Conservation (phyloP, 2,113 vertebrate genomes). For the Romanogobio albipinnatus region DNA sequence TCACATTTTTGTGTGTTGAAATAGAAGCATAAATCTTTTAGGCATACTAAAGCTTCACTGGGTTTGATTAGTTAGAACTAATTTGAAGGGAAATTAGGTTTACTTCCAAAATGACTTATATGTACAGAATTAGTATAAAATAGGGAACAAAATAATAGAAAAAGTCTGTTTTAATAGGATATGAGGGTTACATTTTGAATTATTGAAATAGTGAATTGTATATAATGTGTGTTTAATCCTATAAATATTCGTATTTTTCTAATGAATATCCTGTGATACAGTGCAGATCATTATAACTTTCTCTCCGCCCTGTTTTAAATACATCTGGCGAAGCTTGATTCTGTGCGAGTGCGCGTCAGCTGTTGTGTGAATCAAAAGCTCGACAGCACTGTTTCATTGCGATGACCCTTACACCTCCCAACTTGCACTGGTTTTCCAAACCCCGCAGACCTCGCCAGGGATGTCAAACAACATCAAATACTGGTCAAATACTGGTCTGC, state of each 20-base stretch:
- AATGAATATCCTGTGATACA: background rate
- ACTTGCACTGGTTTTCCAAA: constrained; percentile 3
- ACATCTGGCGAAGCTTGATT: constrained; percentile 8
- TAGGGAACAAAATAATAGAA: no score
- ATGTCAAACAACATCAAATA: constrained; percentile 39
- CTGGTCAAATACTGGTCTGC: constrained; percentile 29
- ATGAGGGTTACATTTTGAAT: background rate
- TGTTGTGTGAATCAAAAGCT: constrained; percentile 39
- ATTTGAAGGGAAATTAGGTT: background rate
- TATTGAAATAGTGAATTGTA: background rate
- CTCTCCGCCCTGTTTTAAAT: constrained; percentile 4
- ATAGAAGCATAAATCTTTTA: background rate
- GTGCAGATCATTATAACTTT: background rate
- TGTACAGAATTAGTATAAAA: background rate
- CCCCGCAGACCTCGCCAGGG: constrained; percentile 17
- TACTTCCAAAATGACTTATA: background rate
- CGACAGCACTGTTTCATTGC: constrained; percentile 22
- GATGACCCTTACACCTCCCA: constrained; percentile 32
- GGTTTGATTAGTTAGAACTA: background rate
- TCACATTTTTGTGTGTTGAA: background rate
- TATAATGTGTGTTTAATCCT: background rate
- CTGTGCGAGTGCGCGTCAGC: constrained; percentile 23
- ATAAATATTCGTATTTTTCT: background rate
- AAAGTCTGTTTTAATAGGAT: background rate
- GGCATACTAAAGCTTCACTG: background rate